These are phyloP conservation scores for Drosophila mettleri DNA, from an alignment of 2,888 invertebrate genomes.

Conservation along the genomic window DNA sequence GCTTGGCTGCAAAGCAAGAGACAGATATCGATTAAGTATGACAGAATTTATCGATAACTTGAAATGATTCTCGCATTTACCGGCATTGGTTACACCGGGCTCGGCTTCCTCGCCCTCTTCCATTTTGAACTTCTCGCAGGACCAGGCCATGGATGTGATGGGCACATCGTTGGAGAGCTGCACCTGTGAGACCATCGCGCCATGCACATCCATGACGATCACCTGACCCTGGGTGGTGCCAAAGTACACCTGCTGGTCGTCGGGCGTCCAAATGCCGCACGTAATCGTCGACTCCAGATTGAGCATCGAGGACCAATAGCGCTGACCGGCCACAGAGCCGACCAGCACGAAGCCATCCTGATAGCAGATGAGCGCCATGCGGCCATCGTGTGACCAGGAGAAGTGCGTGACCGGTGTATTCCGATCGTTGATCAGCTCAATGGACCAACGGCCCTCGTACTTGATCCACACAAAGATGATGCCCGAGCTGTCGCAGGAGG, in stretches of 20 bases:
- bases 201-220: conserved; percentile 98
- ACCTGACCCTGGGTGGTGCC: conserved; percentile 97
- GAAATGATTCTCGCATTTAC: conserved; percentile 71
- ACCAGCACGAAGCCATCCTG: conserved; percentile 99
- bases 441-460: conserved; percentile 99
- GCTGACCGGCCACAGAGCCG: conserved; percentile 97
- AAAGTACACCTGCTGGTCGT: conserved; percentile 98
- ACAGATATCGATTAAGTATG: too few species aligned
- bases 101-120: conserved; percentile 94
- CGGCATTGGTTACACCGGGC: conserved; percentile 86
- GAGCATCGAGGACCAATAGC: conserved; percentile 99
- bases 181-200: conserved; percentile 97
- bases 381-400: conserved; percentile 99
- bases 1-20: conserved; percentile 85
- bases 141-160: conserved; percentile 97
- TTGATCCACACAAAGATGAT: conserved; percentile 99
- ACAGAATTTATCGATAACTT: too few species aligned
- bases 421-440: conserved; percentile 99
- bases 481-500: conserved; percentile 98
- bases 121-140: conserved; percentile 99
- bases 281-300: conserved; percentile 97
- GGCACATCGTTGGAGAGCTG: conserved; percentile 93
- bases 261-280: conserved; percentile 99
- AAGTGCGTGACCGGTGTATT: conserved; percentile 99
- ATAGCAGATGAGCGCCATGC: conserved; percentile 99